These are phyloP conservation scores for Malaclemys terrapin DNA, from an alignment of 2,113 vertebrate genomes.

Conservation along the genomic window DNA sequence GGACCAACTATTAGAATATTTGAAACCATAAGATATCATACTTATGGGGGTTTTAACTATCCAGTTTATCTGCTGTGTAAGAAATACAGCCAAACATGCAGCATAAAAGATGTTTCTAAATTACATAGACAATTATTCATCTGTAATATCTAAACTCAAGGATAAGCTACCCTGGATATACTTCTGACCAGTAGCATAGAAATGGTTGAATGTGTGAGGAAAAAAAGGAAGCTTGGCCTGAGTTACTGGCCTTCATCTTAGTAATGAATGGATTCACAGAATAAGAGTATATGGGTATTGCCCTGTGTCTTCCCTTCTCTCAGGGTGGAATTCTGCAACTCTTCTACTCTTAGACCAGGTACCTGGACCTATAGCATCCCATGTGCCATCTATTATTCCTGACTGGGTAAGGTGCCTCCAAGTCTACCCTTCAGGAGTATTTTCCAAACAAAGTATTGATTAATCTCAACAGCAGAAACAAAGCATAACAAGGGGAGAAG, in stretches of 20 bases:
- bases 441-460: neutral
- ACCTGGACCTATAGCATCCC: neutral
- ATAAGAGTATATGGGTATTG: neutral
- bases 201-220: neutral
- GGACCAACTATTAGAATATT: neutral
- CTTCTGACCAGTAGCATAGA: neutral
- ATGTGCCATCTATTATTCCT: rapidly evolving
- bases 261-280: neutral
- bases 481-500: neutral
- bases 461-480: neutral
- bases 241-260: neutral
- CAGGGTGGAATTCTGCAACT: neutral
- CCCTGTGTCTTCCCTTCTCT: neutral
- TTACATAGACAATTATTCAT: neutral
- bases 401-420: neutral
- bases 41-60: neutral
- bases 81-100: neutral
- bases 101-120: neutral
- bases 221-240: neutral
- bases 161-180: neutral
- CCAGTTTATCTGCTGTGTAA: neutral
- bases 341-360: neutral
- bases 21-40: neutral
- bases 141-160: neutral
- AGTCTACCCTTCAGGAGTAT: neutral